Evolutionary conservation across 2,888 invertebrate genomes (phyloP), one percentile per base, ranked within the genome.

Genomic region (Parnassius smintheus): DNA sequence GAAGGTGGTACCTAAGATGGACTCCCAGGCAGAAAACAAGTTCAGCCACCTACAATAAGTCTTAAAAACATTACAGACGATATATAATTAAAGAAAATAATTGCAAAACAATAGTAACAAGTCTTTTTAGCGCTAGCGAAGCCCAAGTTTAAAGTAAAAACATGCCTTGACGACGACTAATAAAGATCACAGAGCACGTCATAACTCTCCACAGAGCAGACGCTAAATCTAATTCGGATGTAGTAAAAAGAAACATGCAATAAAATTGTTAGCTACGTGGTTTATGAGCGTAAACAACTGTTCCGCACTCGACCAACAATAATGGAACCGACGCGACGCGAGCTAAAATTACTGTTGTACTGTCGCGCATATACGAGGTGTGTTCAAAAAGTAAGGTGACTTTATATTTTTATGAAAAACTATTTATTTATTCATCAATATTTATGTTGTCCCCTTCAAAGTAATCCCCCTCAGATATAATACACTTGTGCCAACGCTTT

Each of bases 241-340:
- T 70, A 76, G 76, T 85, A 81, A 84, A 85, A 79, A 69, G 70
- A 79, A 80, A 81, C 82, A 81, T 78, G 81, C 78, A 67, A 78
- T 84, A 80, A 82, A 81, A 67, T 52, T 59, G 66, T 65, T 22
- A 11, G 49, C 9, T 41, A 41, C 72, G 57, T 69, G 69, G 68
- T 79, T 80, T 78, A 80, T 72, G 76, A 72, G 67, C 67, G 70
- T 56, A 65, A 63, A 67, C 74, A 72, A 73, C 75, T 75, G 74
- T 69, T 65, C 56, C 51, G 49, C n/a, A 53, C 50, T 42, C 49
- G 49, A 8, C 13, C 13, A 45, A 56, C 56, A 56, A 48, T 49
- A 41, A 41, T 41, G 13, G 46, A 44, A 18, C 42, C 35, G 48
- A 2, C 48, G 18, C 18, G 18, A 18, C 18, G 25, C 56, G n/a